phyloP scores from a whole-genome alignment of 1,140 invertebrate species.

The Cydia fagiglandana region DNA sequence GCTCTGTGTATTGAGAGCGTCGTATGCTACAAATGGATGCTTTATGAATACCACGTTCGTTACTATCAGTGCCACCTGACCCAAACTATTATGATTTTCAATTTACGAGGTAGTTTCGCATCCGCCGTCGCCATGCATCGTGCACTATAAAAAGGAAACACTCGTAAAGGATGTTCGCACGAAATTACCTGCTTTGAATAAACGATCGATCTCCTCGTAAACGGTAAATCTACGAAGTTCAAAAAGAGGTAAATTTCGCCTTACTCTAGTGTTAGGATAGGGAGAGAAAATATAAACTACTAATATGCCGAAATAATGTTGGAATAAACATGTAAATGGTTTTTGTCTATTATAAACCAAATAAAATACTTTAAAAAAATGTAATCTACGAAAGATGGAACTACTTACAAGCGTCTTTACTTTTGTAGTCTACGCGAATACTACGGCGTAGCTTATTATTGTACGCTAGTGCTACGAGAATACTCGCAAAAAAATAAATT shows the following conservation, averaged over 20 bases:
- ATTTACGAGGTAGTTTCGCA: constrained; percentile 31
- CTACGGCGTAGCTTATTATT: background rate
- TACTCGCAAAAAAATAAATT: too few species aligned
- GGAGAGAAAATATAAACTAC: too few species aligned
- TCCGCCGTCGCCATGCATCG: constrained; percentile 29
- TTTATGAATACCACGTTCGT: background rate
- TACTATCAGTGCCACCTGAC: constrained; percentile 4
- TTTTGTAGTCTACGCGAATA: background rate
- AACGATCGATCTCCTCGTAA: constrained; percentile 55
- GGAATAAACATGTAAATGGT: too few species aligned
- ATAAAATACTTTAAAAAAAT: background rate
- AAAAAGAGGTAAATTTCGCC: background rate
- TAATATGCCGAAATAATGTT: too few species aligned
- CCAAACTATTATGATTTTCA: constrained; percentile 29
- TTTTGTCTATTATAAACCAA: too few species aligned
- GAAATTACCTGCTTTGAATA: constrained; percentile 60
- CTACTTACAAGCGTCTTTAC: background rate
- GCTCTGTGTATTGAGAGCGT: too few species aligned
- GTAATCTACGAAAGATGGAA: background rate
- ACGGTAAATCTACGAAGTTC: background rate
- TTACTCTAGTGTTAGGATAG: too few species aligned
- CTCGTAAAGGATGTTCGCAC: constrained; percentile 48
- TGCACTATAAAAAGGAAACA: constrained; percentile 39
- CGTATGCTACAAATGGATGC: background rate
- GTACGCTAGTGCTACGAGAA: background rate